These are phyloP conservation scores for Apotomis betuletana DNA, from an alignment of 2,888 invertebrate genomes.

Conservation along the genomic window DNA sequence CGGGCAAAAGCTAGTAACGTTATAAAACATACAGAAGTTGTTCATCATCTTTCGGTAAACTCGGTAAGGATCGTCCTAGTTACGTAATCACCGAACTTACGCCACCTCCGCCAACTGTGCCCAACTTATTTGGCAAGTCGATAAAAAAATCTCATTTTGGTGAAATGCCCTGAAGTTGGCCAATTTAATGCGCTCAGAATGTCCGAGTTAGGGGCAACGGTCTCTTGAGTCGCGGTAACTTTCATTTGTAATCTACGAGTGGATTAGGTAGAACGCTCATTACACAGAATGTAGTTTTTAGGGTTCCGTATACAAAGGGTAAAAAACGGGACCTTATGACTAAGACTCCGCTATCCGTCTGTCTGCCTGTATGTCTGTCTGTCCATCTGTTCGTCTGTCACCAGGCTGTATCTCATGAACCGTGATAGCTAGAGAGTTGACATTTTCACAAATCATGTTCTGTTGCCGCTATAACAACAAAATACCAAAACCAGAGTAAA, in stretches of 20 bases:
- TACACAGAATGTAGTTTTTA: too few species aligned
- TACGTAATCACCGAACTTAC: conserved; percentile 17
- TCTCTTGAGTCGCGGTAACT: not conserved
- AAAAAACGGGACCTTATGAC: too few species aligned
- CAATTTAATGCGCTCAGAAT: conserved; percentile 3
- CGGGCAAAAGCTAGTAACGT: not conserved
- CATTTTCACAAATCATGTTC: too few species aligned
- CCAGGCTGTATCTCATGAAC: too few species aligned
- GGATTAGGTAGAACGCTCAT: too few species aligned
- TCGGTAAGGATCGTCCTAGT: not conserved
- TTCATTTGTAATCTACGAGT: not conserved
- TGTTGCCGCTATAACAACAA: too few species aligned
- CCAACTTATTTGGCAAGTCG: conserved; percentile 22
- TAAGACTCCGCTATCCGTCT: too few species aligned
- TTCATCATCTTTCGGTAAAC: conserved; percentile 1
- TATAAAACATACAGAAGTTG: not conserved
- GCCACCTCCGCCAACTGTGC: conserved; percentile 10
- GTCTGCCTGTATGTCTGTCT: too few species aligned
- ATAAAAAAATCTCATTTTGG: conserved; percentile 27
- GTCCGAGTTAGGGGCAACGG: not conserved
- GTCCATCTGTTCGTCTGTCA: too few species aligned
- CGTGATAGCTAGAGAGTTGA: too few species aligned
- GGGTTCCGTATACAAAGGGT: not conserved
- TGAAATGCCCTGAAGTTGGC: conserved; percentile 14
- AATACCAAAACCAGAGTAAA: too few species aligned